Conservation (phyloP, 2,113 vertebrate species). For the Octodon degus region DNA sequence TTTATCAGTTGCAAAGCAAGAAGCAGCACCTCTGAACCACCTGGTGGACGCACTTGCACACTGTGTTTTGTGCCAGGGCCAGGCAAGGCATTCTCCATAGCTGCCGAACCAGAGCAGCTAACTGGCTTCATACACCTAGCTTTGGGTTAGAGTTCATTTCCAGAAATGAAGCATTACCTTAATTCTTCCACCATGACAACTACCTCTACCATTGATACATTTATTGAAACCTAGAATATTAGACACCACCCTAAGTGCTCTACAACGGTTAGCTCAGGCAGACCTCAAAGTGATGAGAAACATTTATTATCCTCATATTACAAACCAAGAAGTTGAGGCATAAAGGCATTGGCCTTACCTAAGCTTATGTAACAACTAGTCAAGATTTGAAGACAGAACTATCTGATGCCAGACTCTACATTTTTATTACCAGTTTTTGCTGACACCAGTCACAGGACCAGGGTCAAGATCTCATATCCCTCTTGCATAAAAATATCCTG, state of each 20-base stretch:
- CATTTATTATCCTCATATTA: not conserved
- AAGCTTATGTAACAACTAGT: not conserved
- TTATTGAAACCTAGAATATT: not conserved
- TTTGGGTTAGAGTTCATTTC: not conserved
- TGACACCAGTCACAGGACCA: not conserved
- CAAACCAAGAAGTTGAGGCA: conserved; percentile 44
- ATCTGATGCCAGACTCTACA: not conserved
- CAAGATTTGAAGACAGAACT: not conserved
- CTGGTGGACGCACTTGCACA: not conserved
- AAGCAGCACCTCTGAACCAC: not conserved
- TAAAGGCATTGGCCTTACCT: not conserved
- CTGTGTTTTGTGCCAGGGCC: not conserved
- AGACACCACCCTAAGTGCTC: not conserved
- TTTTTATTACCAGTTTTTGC: not conserved
- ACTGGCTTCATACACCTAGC: not conserved
- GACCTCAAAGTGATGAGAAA: not conserved
- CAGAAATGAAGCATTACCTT: not conserved
- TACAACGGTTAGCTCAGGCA: not conserved
- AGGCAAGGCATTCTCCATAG: not conserved
- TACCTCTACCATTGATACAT: not conserved
- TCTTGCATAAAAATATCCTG: conserved; percentile 54
- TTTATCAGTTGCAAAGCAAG: not conserved
- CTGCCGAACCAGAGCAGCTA: not conserved
- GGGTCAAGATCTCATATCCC: not conserved
- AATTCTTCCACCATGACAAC: not conserved